Evolutionary conservation across 2,113 vertebrate species (phyloP).

Genomic region (Phalacrocorax pelagicus): DNA sequence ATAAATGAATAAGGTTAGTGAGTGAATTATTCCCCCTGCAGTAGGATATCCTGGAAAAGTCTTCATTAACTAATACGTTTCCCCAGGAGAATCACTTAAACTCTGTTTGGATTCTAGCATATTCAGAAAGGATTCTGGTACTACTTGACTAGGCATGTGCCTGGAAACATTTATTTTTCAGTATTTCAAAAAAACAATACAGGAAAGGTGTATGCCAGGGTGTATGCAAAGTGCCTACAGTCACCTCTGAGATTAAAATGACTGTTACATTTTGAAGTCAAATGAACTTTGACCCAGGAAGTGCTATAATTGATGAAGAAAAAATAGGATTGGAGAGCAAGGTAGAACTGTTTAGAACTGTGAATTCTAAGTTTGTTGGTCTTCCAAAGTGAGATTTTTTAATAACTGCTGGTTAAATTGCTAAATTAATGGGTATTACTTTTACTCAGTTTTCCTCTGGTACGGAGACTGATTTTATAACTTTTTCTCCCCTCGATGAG

Average conservation of each 20-base stretch:
- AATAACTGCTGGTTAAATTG: neutral
- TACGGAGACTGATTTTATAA: neutral
- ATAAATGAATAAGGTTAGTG: neutral
- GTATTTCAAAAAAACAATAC: neutral
- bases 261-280: neutral
- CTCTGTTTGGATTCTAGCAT: neutral
- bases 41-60: conserved; percentile 22
- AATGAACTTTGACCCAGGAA: neutral
- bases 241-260: neutral
- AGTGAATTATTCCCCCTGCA: conserved; percentile 38
- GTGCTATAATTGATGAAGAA: neutral
- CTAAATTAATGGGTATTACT: neutral
- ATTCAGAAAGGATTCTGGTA: neutral
- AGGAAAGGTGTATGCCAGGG: neutral
- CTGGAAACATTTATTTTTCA: neutral
- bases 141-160: neutral
- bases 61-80: conserved; percentile 48
- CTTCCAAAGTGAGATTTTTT: neutral
- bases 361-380: neutral
- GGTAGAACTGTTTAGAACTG: neutral
- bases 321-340: neutral
- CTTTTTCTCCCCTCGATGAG: neutral
- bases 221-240: neutral
- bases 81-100: neutral
- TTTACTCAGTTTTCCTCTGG: neutral